A percentile compares a stretch with the other conserved stretches of the same genome.
These are phyloP conservation scores for Strongylocentrotus purpuratus DNA, from an alignment of 35 echinoderm and acorn worm genomes.

Conservation along the genomic window DNA sequence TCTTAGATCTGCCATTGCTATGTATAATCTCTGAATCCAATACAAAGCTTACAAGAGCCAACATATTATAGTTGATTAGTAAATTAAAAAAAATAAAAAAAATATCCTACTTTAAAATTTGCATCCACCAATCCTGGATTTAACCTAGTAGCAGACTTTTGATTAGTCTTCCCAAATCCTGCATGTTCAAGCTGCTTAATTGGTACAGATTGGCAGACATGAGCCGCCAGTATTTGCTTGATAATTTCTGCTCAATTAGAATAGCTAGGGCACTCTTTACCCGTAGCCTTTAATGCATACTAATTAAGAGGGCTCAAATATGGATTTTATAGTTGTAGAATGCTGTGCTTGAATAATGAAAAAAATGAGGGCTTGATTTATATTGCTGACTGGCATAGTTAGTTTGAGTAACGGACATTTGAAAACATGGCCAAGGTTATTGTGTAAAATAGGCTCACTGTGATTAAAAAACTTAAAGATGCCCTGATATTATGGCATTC, in stretches of 20 bases:
- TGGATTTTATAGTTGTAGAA: not conserved
- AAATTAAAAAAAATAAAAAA: too few species aligned
- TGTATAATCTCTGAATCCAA: too few species aligned
- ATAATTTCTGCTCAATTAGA: conserved; percentile 5
- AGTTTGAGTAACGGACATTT: not conserved
- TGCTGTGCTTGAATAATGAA: not conserved
- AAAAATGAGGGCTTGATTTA: not conserved
- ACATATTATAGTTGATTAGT: too few species aligned
- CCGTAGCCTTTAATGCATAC: not conserved
- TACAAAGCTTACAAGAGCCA: too few species aligned
- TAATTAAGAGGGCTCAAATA: not conserved
- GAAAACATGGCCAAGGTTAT: not conserved
- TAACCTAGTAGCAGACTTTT: not conserved
- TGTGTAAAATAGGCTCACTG: not conserved
- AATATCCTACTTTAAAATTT: too few species aligned
- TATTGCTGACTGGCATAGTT: not conserved
- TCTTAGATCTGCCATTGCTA: too few species aligned
- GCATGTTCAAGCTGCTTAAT: not conserved
- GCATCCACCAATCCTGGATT: not conserved
- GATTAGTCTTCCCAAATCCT: not conserved
- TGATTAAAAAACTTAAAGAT: not conserved
- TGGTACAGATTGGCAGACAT: not conserved
- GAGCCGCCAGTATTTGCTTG: not conserved
- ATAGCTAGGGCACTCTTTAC: not conserved
- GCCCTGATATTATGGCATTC: not conserved